Evolutionary conservation across 2,113 vertebrate species (phyloP).

Genomic region (Actinemys pallida): DNA sequence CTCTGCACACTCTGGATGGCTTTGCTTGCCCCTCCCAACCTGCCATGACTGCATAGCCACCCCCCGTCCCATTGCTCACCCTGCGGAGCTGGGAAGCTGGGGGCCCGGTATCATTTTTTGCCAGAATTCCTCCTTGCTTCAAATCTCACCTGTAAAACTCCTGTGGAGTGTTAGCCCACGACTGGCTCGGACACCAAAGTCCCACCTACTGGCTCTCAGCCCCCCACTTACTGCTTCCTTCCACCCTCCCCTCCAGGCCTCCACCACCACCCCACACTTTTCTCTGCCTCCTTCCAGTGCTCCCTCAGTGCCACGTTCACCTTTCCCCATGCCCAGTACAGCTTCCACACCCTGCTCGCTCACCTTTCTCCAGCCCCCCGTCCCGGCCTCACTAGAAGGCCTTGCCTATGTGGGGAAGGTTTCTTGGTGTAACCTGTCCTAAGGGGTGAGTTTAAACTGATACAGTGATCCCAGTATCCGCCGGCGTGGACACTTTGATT

Average conservation of each 20-base stretch:
- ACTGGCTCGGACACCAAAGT: neutral
- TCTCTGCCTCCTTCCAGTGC: neutral
- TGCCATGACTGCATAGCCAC: neutral
- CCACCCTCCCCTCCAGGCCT: neutral
- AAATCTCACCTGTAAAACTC: neutral
- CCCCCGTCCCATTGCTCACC: neutral
- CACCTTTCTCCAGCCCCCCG: neutral
- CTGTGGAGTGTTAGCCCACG: neutral
- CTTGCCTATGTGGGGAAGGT: neutral
- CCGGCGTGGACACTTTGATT: too few species aligned
- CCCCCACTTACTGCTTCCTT: neutral
- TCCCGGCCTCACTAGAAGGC: neutral
- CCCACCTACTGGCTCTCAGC: neutral
- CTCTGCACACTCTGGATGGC: neutral
- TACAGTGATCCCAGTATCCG: rapidly evolving
- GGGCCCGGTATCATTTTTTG: neutral
- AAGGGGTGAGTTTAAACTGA: neutral
- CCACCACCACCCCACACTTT: neutral
- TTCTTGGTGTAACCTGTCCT: neutral
- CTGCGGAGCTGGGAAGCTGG: neutral
- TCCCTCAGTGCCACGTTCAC: neutral
- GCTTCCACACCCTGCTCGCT: too few species aligned
- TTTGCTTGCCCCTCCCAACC: neutral
- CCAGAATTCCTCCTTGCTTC: neutral
- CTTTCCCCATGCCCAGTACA: neutral